Evolutionary conservation across 2,113 vertebrate genomes (phyloP), one percentile per base, ranked within the genome.

Genomic region (Bujurquina vittata): DNA sequence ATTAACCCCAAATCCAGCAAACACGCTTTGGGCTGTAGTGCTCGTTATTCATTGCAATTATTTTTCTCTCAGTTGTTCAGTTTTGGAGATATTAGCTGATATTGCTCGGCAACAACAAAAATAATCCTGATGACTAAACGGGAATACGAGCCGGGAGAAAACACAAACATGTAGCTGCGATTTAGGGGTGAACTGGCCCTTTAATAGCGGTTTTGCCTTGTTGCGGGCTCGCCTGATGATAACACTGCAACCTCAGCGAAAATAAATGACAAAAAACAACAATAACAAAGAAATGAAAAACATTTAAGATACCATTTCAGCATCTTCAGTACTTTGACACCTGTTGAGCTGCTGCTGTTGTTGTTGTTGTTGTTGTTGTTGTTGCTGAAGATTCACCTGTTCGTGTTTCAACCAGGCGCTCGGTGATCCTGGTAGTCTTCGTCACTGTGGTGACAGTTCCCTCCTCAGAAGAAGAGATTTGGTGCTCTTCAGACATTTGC

Each of bases 341-440:
- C 29, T 85, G 79, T 54, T 11, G 81, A 55, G 81, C 85, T 56
- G 84, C 83, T 0, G 65, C 10, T 29, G 40, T 67, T 49, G 63
- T 29, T 0, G 26, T 15, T 5, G 14, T 80, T 0, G 63, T 11
- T 29, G 40, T 49, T 69, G 63, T 29, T 0, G 26, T 49, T 69
- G 63, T 20, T 29, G 87, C 85, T 0, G 93, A 91, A 10, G 94
- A 86, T 83, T 95, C 93, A 3, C 89, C 84, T 59, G 94, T 90
- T 65, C 62, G 89, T 6, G 90, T 87, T 87, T 95, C 94, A 2
- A 91, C 88, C 59, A 85, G 74, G n/a, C 92, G 94, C 23, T 90
- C 91, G 22, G 90, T 92, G 62, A 88, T 91, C 63, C 92, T 95
- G 37, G 91, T 89, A 63, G 87, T 94, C 86, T 95, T 95, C 46